phyloP scores from a whole-genome alignment of 1,140 invertebrate genomes.

The Drosophila triauraria region DNA sequence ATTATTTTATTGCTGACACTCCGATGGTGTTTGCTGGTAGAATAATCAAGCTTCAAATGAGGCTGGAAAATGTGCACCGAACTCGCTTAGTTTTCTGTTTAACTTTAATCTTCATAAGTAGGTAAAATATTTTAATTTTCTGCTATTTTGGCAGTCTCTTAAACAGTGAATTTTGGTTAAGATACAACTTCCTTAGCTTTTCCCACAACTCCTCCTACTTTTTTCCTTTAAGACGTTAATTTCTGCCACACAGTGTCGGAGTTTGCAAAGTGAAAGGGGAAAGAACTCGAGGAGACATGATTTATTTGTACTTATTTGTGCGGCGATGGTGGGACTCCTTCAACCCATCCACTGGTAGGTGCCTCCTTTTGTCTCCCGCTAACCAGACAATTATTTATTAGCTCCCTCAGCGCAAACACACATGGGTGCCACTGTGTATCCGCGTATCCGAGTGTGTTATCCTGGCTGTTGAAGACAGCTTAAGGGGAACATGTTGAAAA shows the following conservation, averaged over 20 bases:
- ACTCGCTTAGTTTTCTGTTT: not conserved
- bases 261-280: not conserved
- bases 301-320: constrained; percentile 75
- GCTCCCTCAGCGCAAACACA: constrained; percentile 47
- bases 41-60: constrained; percentile 63
- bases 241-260: constrained; percentile 52
- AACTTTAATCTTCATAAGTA: not conserved
- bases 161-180: not conserved
- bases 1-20: constrained; percentile 23
- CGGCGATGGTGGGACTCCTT: constrained; percentile 49
- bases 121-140: not conserved
- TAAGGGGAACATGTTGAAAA: constrained; percentile 71
- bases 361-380: constrained; percentile 63
- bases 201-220: not conserved
- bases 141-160: not conserved
- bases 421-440: constrained; percentile 26
- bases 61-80: constrained; percentile 18
- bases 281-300: constrained; percentile 43
- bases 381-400: constrained; percentile 83
- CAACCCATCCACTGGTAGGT: constrained; percentile 62
- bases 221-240: constrained; percentile 56
- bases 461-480: constrained; percentile 76
- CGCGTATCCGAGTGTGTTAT: constrained; percentile 51
- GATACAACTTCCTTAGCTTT: not conserved
- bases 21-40: constrained; percentile 44